phyloP scores from a whole-genome alignment of 2,113 vertebrate genomes.

The Psammodynastes pulverulentus region DNA sequence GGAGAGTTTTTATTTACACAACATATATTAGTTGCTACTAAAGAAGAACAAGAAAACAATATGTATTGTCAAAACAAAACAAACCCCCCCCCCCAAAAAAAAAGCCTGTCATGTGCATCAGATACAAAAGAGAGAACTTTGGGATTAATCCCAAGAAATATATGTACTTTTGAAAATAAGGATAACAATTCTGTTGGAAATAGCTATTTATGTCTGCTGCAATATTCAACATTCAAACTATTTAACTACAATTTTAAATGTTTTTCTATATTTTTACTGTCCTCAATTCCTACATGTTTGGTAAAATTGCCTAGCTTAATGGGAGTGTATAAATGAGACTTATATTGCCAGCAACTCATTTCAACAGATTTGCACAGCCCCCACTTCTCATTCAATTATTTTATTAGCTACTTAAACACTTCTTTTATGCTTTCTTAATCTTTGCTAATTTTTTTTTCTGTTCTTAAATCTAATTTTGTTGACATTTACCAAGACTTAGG shows the following conservation, averaged over 20 bases:
- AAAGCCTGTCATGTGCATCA: neutral
- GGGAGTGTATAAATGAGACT: neutral
- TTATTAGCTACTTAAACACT: neutral
- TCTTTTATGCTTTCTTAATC: neutral
- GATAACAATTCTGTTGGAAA: neutral
- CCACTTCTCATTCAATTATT: neutral
- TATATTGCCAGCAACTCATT: neutral
- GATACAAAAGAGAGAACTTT: neutral
- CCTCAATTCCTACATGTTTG: neutral
- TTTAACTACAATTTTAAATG: neutral
- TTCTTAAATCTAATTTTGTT: neutral
- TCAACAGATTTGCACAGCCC: neutral
- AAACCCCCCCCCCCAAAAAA: too few species aligned
- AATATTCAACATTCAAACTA: neutral
- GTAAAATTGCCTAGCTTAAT: neutral
- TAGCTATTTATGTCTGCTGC: neutral
- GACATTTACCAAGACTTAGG: neutral
- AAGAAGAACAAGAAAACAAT: neutral
- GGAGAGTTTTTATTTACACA: neutral
- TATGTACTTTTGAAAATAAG: rapidly evolving
- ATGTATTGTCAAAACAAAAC: neutral
- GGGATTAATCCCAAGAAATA: neutral
- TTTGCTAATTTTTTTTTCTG: neutral
- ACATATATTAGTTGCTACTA: neutral
- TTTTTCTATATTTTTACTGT: neutral